Conservation (phyloP, 2,888 invertebrate genomes). For the Ecdyonurus torrentis region DNA sequence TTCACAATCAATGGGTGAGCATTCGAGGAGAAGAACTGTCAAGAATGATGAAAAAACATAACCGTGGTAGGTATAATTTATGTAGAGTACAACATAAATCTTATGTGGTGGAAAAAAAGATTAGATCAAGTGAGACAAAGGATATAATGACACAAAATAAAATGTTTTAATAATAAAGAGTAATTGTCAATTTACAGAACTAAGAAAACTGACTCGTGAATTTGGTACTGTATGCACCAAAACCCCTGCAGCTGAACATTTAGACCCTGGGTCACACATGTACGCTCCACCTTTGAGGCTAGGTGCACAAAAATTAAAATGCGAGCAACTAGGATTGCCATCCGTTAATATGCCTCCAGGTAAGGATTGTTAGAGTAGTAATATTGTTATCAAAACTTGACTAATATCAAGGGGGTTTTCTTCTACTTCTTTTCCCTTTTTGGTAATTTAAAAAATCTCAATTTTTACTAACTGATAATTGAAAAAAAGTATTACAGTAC, state of each 20-base stretch:
- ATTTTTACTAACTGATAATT: too few species aligned
- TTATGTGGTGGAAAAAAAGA: too few species aligned
- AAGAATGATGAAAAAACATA: background rate
- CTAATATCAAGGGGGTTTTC: too few species aligned
- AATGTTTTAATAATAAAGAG: too few species aligned
- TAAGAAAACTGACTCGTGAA: background rate
- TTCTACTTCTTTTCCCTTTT: too few species aligned
- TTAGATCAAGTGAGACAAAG: too few species aligned
- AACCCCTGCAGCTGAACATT: background rate
- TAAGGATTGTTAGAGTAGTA: too few species aligned
- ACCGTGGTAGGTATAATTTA: background rate
- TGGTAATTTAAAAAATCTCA: too few species aligned
- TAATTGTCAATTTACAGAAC: background rate
- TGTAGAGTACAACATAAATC: too few species aligned
- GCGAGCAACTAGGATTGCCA: background rate
- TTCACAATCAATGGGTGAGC: background rate
- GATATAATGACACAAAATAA: too few species aligned
- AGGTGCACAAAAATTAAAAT: background rate
- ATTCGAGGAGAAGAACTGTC: background rate
- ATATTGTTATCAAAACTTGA: too few species aligned
- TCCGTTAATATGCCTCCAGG: background rate
- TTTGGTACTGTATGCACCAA: background rate
- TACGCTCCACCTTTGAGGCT: background rate
- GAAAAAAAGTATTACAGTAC: too few species aligned
- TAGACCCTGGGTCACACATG: background rate